Evolutionary conservation across 2,888 invertebrate species (phyloP).

Genomic region (Abrostola tripartita): DNA sequence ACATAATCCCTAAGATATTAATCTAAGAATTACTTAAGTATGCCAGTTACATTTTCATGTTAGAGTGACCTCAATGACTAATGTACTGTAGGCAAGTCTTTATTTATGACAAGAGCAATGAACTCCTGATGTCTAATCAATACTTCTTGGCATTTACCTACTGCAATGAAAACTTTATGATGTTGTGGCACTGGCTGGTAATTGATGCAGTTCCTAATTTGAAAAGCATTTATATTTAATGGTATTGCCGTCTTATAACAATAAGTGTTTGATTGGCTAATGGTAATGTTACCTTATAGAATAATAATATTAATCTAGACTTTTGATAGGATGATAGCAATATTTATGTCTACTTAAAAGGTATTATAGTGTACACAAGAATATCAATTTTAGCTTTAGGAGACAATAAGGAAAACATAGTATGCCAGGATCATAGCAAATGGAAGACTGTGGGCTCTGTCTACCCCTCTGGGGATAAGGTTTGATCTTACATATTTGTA

Average conservation of each 20-base stretch:
- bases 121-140: slow-evolving; percentile 68
- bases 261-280: background rate
- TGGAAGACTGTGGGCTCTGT: no score
- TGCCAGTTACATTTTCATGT: slow-evolving; percentile 22
- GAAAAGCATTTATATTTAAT: slow-evolving; percentile 2
- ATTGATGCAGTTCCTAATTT: slow-evolving; percentile 1
- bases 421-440: no score
- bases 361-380: no score
- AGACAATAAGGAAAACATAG: no score
- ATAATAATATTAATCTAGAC: no score
- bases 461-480: no score
- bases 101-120: slow-evolving; percentile 51
- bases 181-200: slow-evolving; percentile 8
- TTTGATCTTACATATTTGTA: no score
- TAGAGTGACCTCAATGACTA: slow-evolving; percentile 47
- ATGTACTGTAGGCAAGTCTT: slow-evolving; percentile 24
- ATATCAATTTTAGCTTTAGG: no score
- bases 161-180: slow-evolving; percentile 46
- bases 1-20: slow-evolving; percentile 21
- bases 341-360: no score
- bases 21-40: slow-evolving; percentile 29
- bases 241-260: background rate
- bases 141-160: slow-evolving; percentile 60
- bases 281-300: background rate
- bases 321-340: no score